A percentile compares a stretch with the other conserved stretches of the same genome.
phyloP scores from a whole-genome alignment of 2,113 vertebrate species.

The Pseudopipra pipra region DNA sequence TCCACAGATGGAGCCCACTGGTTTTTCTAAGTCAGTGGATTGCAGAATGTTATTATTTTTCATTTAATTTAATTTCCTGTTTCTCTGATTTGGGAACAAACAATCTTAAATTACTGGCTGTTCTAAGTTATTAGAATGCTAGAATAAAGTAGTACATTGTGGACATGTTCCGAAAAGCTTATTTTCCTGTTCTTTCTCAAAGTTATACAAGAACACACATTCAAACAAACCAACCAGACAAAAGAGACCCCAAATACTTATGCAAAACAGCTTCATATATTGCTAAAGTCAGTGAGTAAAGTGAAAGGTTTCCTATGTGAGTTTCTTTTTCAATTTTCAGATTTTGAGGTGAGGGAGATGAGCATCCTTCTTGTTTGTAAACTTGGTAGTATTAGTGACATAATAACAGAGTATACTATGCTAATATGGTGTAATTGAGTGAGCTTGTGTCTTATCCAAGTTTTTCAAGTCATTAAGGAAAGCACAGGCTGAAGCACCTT shows the following conservation, averaged over 20 bases:
- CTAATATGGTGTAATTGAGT: not conserved
- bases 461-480: not conserved
- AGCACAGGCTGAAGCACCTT: not conserved
- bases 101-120: not conserved
- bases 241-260: not conserved
- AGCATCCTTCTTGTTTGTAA: not conserved
- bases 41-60: not conserved
- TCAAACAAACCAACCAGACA: not conserved
- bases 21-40: not conserved
- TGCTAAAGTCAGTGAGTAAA: not conserved
- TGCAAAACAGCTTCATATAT: not conserved
- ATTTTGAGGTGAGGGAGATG: not conserved
- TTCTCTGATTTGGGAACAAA: not conserved
- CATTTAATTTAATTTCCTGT: not conserved
- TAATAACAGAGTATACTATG: not conserved
- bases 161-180: not conserved
- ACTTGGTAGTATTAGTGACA: not conserved
- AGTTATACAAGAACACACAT: accelerated
- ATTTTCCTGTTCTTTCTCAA: not conserved
- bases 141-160: not conserved
- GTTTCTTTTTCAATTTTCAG: not conserved
- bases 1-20: not conserved
- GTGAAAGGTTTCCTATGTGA: not conserved
- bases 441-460: not conserved
- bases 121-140: not conserved